These are phyloP conservation scores for Volucella inanis DNA, from an alignment of 2,888 invertebrate genomes.

Conservation along the genomic window DNA sequence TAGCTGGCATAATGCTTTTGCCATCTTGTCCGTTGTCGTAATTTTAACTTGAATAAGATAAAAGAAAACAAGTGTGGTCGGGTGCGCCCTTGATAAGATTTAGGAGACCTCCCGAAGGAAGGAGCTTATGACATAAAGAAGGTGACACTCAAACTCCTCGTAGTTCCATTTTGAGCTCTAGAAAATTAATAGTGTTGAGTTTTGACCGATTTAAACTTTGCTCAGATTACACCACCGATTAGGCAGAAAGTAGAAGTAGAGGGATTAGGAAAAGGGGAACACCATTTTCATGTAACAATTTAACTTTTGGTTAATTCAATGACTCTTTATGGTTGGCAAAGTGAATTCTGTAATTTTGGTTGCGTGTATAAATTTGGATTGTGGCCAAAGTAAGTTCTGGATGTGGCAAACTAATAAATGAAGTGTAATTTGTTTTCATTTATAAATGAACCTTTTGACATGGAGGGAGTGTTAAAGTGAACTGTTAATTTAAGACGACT, in stretches of 20 bases:
- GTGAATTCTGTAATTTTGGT: slow-evolving; percentile 12
- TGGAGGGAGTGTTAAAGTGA: too few species aligned
- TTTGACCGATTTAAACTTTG: slow-evolving; percentile 61
- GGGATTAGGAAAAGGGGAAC: background rate
- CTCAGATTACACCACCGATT: slow-evolving; percentile 53
- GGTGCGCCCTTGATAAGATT: slow-evolving; percentile 51
- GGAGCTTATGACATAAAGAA: background rate
- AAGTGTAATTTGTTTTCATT: slow-evolving; percentile 3
- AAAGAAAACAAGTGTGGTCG: slow-evolving; percentile 51
- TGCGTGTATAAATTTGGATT: slow-evolving; percentile 1
- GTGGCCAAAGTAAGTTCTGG: slow-evolving; percentile 15
- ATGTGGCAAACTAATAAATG: slow-evolving; percentile 15
- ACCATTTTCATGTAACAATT: background rate
- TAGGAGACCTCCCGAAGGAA: slow-evolving; percentile 8
- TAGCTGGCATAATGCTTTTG: background rate
- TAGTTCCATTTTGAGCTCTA: slow-evolving; percentile 18
- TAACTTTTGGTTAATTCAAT: slow-evolving; percentile 23
- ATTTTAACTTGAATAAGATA: slow-evolving; percentile 3
- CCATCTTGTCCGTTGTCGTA: too few species aligned
- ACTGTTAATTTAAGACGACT: too few species aligned
- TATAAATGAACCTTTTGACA: background rate
- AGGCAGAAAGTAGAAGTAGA: slow-evolving; percentile 8
- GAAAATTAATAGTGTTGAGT: slow-evolving; percentile 54
- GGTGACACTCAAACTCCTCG: slow-evolving; percentile 21
- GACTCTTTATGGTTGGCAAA: slow-evolving; percentile 11